Conservation (phyloP, 2,888 invertebrate species). For the Tromatobia lineatoria region DNA sequence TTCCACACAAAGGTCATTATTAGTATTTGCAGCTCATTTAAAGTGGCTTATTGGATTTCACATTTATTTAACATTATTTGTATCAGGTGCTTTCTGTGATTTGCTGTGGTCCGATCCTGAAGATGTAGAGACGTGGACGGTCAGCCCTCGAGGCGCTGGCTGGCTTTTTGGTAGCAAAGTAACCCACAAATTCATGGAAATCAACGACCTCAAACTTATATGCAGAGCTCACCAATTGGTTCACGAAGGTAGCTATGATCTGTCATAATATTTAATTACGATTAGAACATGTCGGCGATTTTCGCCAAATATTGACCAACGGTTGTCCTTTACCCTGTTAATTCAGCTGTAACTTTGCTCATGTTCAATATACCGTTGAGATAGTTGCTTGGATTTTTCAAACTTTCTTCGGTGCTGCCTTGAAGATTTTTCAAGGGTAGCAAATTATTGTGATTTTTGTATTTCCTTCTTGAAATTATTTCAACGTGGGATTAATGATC, state of each 20-base stretch:
- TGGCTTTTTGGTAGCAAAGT: slow-evolving; percentile 98
- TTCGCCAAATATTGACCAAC: no score
- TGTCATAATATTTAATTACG: no score
- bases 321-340: no score
- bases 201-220: slow-evolving; percentile 96
- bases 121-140: slow-evolving; percentile 96
- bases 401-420: no score
- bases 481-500: no score
- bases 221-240: slow-evolving; percentile 99
- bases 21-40: background rate
- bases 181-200: slow-evolving; percentile 97
- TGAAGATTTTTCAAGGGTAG: background rate
- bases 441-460: no score
- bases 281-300: no score
- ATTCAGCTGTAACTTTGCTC: no score
- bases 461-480: slow-evolving; percentile 2
- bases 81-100: slow-evolving; percentile 96
- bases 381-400: no score
- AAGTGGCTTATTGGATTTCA: slow-evolving; percentile 13
- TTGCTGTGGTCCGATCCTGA: slow-evolving; percentile 99
- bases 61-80: slow-evolving; percentile 46
- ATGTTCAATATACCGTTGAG: no score
- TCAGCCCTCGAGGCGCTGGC: slow-evolving; percentile 98
- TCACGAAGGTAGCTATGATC: slow-evolving; percentile 93
- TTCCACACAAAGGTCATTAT: slow-evolving; percentile 94